Conservation (phyloP, 2,113 vertebrate genomes). For the Microcebus tavaratra region DNA sequence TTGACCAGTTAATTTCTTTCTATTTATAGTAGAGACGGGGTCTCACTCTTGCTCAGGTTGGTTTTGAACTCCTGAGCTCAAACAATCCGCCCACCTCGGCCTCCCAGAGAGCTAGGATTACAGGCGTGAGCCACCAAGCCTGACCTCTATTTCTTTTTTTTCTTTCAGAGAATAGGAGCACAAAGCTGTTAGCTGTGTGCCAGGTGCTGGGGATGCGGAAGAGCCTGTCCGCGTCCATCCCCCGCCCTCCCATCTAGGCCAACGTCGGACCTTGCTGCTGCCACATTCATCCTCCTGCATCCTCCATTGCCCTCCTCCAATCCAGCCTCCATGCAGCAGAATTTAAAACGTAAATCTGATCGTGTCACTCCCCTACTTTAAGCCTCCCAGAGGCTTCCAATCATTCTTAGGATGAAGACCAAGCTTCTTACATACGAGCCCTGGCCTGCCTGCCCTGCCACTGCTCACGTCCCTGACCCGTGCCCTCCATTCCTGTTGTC, state of each 20-base stretch:
- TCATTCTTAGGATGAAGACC: neutral
- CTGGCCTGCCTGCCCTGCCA: neutral
- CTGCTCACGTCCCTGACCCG: neutral
- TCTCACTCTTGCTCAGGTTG: too few species aligned
- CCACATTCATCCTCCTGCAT: neutral
- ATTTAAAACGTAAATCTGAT: constrained; percentile 15
- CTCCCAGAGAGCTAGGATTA: too few species aligned
- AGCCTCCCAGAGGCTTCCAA: neutral
- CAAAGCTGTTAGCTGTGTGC: neutral
- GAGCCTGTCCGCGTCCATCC: neutral
- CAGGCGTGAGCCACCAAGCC: too few species aligned
- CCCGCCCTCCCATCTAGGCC: neutral
- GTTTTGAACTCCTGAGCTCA: too few species aligned
- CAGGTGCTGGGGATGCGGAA: neutral
- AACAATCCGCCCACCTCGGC: too few species aligned
- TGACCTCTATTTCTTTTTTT: too few species aligned
- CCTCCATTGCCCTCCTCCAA: neutral
- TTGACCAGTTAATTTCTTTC: too few species aligned
- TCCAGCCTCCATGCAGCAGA: neutral
- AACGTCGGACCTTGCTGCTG: neutral
- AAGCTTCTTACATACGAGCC: neutral
- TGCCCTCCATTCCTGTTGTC: neutral
- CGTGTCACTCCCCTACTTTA: neutral
- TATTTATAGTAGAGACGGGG: too few species aligned
- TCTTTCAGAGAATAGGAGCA: too few species aligned